Conservation (phyloP, 2,797 vertebrate species). For the Loris lydekkerianus region DNA sequence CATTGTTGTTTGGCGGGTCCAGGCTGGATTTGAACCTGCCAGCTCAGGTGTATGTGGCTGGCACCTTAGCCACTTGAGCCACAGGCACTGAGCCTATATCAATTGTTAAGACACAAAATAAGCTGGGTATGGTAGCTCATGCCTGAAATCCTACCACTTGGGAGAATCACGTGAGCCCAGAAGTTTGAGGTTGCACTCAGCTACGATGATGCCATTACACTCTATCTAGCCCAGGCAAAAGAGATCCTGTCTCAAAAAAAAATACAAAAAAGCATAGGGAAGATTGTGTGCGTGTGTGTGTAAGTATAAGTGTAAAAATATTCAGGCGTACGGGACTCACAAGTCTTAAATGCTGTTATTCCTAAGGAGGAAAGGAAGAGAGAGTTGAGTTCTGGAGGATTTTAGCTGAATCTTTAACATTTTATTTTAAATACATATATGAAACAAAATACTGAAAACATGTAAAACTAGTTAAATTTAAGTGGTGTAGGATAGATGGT, state of each 20-base stretch:
- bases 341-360: background rate
- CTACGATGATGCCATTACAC: too few species aligned
- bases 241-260: background rate
- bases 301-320: conserved; percentile 24
- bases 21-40: too few species aligned
- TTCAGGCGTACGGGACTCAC: background rate
- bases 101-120: conserved; percentile 15
- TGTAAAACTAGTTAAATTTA: conserved; percentile 39
- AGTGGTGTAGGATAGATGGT: background rate
- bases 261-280: background rate
- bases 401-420: conserved; percentile 12
- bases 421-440: background rate
- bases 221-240: too few species aligned
- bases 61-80: too few species aligned
- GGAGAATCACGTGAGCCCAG: background rate
- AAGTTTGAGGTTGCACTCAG: background rate
- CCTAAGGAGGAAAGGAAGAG: background rate
- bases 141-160: too few species aligned
- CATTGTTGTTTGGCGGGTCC: too few species aligned
- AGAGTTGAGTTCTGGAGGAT: background rate
- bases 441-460: conserved; percentile 19
- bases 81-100: too few species aligned
- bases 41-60: too few species aligned
- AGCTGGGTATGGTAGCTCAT: background rate
- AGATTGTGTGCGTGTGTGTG: background rate